phyloP scores from a whole-genome alignment of 2,113 vertebrate species.

The Notothenia coriiceps region DNA sequence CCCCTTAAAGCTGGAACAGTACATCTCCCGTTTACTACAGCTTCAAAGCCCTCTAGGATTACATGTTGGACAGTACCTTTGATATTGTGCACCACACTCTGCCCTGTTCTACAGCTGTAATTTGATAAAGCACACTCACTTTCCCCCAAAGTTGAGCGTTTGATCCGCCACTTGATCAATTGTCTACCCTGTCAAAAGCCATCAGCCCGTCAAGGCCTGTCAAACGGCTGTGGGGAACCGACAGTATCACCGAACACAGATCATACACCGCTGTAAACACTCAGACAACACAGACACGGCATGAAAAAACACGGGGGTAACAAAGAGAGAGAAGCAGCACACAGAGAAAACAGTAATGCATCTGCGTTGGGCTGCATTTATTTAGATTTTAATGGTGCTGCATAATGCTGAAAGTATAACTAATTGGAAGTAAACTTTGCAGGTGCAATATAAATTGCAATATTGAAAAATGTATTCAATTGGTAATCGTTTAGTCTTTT shows the following conservation, averaged over 20 bases:
- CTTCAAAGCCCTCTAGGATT: conserved; percentile 12
- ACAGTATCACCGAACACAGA: conserved; percentile 55
- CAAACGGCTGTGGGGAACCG: conserved; percentile 49
- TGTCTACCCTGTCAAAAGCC: conserved; percentile 76
- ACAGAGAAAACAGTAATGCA: neutral
- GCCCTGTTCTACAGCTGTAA: conserved; percentile 26
- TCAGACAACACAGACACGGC: conserved; percentile 20
- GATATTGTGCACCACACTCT: conserved; percentile 28
- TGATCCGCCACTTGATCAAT: conserved; percentile 74
- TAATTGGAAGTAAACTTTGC: too few relatives aligned
- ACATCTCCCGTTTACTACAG: conserved; percentile 3
- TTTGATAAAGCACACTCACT: conserved; percentile 48
- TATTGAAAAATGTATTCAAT: too few relatives aligned
- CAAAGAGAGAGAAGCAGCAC: conserved; percentile 1
- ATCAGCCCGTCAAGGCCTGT: conserved; percentile 67
- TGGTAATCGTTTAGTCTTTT: neutral
- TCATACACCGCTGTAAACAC: conserved; percentile 56
- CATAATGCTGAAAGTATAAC: too few relatives aligned
- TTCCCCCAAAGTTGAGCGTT: conserved; percentile 58
- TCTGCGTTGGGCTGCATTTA: too few relatives aligned
- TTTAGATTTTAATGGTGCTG: too few relatives aligned
- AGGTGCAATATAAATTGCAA: too few relatives aligned
- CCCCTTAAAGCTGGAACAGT: conserved; percentile 6
- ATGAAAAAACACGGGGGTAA: conserved; percentile 24
- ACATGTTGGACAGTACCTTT: conserved; percentile 37